phyloP scores from a whole-genome alignment of 92 coral and sea anemone species.

The Metridium senile region DNA sequence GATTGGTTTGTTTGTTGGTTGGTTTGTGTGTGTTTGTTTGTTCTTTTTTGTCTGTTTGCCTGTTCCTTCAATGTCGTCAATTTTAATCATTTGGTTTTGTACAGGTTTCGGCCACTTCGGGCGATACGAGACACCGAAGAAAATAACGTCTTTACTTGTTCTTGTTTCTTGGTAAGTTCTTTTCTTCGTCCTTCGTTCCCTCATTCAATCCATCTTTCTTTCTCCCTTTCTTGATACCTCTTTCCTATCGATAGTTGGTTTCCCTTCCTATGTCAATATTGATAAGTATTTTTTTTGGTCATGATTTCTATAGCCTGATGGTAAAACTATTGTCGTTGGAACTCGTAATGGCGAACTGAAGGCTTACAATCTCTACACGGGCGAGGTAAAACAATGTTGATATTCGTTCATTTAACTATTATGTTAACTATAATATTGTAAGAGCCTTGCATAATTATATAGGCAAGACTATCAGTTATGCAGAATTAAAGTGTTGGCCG shows the following conservation, averaged over 20 bases:
- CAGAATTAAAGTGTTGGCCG: too few species aligned
- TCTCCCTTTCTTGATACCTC: not conserved
- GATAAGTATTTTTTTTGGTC: not conserved
- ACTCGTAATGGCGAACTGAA: constrained; percentile 91
- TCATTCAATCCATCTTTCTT: not conserved
- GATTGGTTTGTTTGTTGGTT: too few species aligned
- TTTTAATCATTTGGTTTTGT: not conserved
- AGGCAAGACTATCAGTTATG: too few species aligned
- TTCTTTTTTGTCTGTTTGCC: not conserved
- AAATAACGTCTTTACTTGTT: constrained; percentile 86
- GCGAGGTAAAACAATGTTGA: constrained; percentile 63
- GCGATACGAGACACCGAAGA: constrained; percentile 87
- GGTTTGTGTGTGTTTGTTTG: not conserved
- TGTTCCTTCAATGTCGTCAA: not conserved
- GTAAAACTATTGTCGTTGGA: constrained; percentile 79
- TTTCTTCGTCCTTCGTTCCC: not conserved
- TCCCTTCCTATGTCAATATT: not conserved
- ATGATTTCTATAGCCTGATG: constrained; percentile 63
- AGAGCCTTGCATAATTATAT: too few species aligned
- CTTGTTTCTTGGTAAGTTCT: constrained; percentile 74
- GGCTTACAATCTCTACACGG: constrained; percentile 75
- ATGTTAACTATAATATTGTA: not conserved
- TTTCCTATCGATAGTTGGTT: too few species aligned
- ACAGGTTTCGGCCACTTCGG: constrained; percentile 85
- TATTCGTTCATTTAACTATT: not conserved